Evolutionary conservation across 2,113 vertebrate genomes (phyloP).

Genomic region (Pongo pygmaeus): DNA sequence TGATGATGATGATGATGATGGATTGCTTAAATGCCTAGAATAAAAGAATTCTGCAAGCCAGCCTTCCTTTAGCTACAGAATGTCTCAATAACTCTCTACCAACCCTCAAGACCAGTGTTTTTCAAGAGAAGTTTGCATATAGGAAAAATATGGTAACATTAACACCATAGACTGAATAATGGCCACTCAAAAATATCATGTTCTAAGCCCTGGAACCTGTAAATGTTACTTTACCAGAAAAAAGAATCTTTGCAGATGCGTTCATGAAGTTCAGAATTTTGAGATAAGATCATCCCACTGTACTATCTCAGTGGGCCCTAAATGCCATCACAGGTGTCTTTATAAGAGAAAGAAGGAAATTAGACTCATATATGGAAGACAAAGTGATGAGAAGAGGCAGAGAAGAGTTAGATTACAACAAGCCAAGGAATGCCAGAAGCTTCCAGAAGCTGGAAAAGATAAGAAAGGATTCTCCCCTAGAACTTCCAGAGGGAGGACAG

Average conservation of each 20-base stretch:
- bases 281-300: background rate
- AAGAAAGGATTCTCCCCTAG: background rate
- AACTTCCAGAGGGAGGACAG: background rate
- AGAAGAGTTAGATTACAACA: background rate
- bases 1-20: too few species aligned
- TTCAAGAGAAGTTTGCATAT: background rate
- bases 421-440: background rate
- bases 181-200: background rate
- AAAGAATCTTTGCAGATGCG: background rate
- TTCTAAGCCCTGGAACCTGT: background rate
- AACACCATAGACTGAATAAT: background rate
- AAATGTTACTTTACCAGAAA: background rate
- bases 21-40: background rate
- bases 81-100: background rate
- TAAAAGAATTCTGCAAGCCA: background rate
- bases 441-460: background rate
- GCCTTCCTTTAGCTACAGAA: background rate
- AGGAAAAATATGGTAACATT: background rate
- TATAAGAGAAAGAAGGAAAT: background rate
- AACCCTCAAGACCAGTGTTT: background rate
- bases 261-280: background rate
- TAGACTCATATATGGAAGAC: background rate
- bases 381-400: background rate
- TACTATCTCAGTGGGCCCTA: background rate
- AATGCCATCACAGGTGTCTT: background rate